Evolutionary conservation across 2,113 vertebrate genomes (phyloP).

Genomic region (Eclectus roratus): DNA sequence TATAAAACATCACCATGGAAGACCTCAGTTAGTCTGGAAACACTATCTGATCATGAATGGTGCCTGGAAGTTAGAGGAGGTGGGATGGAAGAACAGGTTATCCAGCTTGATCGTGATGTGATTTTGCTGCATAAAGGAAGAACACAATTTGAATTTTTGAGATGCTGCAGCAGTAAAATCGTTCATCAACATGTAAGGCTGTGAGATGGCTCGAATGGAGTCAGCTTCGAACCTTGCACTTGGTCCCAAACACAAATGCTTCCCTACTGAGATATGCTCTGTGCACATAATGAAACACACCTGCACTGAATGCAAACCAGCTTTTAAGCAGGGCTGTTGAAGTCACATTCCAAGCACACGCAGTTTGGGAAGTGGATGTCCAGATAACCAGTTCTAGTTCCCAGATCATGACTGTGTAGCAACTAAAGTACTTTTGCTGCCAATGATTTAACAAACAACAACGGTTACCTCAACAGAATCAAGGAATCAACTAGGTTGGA

Average conservation of each 20-base stretch:
- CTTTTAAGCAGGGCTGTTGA: neutral
- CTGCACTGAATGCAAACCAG: neutral
- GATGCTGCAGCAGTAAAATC: neutral
- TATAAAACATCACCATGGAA: neutral
- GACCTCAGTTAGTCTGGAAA: neutral
- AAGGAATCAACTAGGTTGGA: neutral
- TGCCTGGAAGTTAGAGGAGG: neutral
- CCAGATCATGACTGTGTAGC: neutral
- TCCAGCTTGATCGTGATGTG: neutral
- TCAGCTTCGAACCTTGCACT: neutral
- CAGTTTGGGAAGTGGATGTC: neutral
- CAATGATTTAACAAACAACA: neutral
- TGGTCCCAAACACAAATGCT: neutral
- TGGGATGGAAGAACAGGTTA: neutral
- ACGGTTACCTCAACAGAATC: neutral
- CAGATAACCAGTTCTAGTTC: neutral
- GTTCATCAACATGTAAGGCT: neutral
- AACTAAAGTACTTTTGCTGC: neutral
- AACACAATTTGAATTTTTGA: neutral
- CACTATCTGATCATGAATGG: neutral
- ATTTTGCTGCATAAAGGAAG: neutral
- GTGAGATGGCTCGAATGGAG: neutral
- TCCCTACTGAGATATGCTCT: neutral
- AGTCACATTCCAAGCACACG: neutral
- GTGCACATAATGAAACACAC: neutral